Evolutionary conservation across 1,140 invertebrate genomes (phyloP).

Genomic region (Drosophila cardini): DNA sequence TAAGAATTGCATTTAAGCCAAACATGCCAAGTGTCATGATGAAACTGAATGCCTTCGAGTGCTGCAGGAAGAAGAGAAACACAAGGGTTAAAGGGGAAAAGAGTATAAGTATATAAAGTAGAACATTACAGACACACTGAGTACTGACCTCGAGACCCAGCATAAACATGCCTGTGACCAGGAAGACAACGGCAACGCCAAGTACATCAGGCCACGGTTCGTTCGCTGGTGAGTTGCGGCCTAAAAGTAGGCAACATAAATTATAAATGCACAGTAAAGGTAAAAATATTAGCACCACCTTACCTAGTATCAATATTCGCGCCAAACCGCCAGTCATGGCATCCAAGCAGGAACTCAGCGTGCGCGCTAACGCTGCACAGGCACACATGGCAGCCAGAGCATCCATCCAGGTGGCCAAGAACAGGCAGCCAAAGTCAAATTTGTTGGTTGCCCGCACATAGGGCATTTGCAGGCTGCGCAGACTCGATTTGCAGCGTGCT

Average conservation of each 20-base stretch:
- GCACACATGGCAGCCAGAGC: conserved; percentile 87
- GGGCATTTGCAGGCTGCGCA: conserved; percentile 79
- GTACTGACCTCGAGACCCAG: conserved; percentile 88
- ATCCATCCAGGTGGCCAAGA: conserved; percentile 87
- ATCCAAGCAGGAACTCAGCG: conserved; percentile 88
- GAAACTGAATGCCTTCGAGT: conserved; percentile 81
- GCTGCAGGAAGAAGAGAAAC: conserved; percentile 43
- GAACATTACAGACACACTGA: background rate
- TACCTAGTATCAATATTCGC: conserved; percentile 83
- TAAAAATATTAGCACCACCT: conserved; percentile 47
- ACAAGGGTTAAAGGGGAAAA: background rate
- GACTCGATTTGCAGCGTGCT: conserved; percentile 66
- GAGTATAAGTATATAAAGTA: background rate
- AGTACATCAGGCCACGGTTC: conserved; percentile 90
- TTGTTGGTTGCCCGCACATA: conserved; percentile 84
- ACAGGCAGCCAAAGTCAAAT: conserved; percentile 84
- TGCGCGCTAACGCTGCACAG: conserved; percentile 87
- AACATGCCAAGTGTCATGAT: conserved; percentile 80
- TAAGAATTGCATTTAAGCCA: conserved; percentile 72
- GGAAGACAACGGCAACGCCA: conserved; percentile 88
- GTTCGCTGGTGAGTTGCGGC: conserved; percentile 85
- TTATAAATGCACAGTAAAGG: conserved; percentile 37
- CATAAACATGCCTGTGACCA: conserved; percentile 89
- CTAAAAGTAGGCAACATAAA: conserved; percentile 71
- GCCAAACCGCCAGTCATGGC: conserved; percentile 87